Percentiles rank a stretch among this genome's conserved stretches.
phyloP scores from a whole-genome alignment of 2,113 vertebrate species.

The Carlito syrichta region DNA sequence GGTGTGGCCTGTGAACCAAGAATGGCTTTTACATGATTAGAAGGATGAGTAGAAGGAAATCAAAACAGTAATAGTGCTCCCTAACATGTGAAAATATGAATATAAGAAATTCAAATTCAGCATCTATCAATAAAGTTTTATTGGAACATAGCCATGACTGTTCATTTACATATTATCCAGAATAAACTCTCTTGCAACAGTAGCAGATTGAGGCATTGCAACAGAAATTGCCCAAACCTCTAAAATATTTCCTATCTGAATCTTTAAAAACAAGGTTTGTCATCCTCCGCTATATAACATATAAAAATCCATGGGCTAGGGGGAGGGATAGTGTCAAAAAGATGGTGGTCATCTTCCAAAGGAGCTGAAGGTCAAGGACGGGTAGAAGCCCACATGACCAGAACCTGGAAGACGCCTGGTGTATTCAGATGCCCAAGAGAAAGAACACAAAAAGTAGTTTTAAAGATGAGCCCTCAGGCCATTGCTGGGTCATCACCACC shows the following conservation, averaged over 20 bases:
- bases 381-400: not conserved
- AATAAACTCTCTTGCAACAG: not conserved
- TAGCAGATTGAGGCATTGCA: not conserved
- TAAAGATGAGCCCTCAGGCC: not conserved
- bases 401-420: rapidly evolving
- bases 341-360: not conserved
- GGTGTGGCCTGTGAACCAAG: rapidly evolving
- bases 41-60: not conserved
- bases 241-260: not conserved
- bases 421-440: not conserved
- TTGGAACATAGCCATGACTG: not conserved
- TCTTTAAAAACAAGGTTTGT: not conserved
- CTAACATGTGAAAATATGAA: rapidly evolving
- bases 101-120: not conserved
- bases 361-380: not conserved
- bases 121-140: rapidly evolving
- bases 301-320: not conserved
- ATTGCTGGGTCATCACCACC: no score
- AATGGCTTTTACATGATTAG: rapidly evolving
- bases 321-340: not conserved
- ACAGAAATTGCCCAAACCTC: not conserved
- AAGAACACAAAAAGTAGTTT: not conserved
- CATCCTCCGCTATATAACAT: not conserved
- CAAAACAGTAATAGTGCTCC: not conserved
- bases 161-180: rapidly evolving